Evolutionary conservation across 37 sponge, comb jelly and placozoan species (phyloP), one percentile per base, ranked within the genome.

Genomic region (Oscarella lobularis): DNA sequence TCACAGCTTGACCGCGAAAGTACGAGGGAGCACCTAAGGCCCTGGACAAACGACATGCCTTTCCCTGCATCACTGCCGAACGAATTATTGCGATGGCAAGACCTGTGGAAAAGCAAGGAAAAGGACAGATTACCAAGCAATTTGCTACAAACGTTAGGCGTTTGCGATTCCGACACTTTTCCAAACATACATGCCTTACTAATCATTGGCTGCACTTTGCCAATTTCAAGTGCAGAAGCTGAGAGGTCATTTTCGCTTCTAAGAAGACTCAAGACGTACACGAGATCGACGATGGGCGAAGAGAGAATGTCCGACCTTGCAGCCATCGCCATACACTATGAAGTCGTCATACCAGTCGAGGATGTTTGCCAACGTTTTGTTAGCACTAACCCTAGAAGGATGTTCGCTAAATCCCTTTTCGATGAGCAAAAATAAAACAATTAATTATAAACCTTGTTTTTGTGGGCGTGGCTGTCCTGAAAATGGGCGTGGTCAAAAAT

Each of bases 141-240:
- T 77, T 41, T 81, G 9, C 40, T 81, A 5, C 9, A 27, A 20
- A 20, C 60, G 14, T 48, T 48, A 20, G 60, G 60, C 9, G 60
- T 20, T 34, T 83, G 77, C 73, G 83, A 83, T 36, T 35, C 31
- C 20, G 78, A 79, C 29, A 48, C 74, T 14, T 83, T 72, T 39
- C 83, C 78, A 38, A 83, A 83, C 66, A 78, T 78, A 39, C 83
- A 78, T 40, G 20, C 36, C 66, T 65, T 78, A n/a, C 72, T 83
- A 39, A 14, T 78, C 20, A 83, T 83, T 29, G 83, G 65, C 20
- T 83, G 83, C 27, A 82, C 82, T 39, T 37, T 78, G 40, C 82
- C 82, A 31, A 66, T 83, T n/a, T 39, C 82, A 77, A 78, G 77
- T 77, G 82, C 82, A 54, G 82, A 81, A n/a, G 70, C 67, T 36